A percentile compares a stretch with the other conserved stretches of the same genome.
Evolutionary conservation across 2,797 vertebrate species (phyloP).

Genomic region (Sardinella longiceps): DNA sequence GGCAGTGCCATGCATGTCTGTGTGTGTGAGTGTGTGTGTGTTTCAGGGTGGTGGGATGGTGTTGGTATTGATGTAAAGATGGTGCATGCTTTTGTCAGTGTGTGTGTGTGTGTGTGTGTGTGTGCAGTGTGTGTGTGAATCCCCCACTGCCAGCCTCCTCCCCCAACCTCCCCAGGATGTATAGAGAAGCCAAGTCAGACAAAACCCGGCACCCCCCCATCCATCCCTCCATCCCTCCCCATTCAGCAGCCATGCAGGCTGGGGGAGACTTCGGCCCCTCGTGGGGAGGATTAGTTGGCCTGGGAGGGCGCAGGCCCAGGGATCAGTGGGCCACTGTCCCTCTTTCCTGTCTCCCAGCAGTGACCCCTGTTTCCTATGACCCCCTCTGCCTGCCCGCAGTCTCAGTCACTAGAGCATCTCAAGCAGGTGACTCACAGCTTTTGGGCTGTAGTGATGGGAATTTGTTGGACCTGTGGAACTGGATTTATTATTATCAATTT

Average conservation of each 20-base stretch:
- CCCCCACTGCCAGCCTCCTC: neutral
- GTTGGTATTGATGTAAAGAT: no score
- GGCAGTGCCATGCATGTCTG: neutral
- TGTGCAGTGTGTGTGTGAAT: neutral
- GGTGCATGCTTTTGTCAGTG: neutral
- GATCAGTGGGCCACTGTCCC: conserved; percentile 49
- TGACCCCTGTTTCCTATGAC: neutral
- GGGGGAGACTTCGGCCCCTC: conserved; percentile 32
- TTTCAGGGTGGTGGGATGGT: no score
- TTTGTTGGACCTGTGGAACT: neutral
- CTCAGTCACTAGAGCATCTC: neutral
- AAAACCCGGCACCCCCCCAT: neutral
- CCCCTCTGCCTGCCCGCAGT: neutral
- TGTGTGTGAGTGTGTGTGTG: neutral
- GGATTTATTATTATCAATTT: neutral
- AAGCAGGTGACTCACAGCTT: neutral
- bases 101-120: neutral
- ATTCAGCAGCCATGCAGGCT: conserved; percentile 30
- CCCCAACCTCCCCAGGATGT: conserved; percentile 31
- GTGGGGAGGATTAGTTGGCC: conserved; percentile 41
- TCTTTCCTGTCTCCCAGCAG: conserved; percentile 52
- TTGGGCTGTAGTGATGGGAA: neutral
- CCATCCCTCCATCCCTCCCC: conserved; percentile 11
- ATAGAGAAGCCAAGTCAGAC: conserved; percentile 33
- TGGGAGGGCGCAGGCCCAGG: conserved; percentile 38